Evolutionary conservation across 1,140 invertebrate species (phyloP), one percentile per base, ranked within the genome.

Genomic region (Euwallacea similis): DNA sequence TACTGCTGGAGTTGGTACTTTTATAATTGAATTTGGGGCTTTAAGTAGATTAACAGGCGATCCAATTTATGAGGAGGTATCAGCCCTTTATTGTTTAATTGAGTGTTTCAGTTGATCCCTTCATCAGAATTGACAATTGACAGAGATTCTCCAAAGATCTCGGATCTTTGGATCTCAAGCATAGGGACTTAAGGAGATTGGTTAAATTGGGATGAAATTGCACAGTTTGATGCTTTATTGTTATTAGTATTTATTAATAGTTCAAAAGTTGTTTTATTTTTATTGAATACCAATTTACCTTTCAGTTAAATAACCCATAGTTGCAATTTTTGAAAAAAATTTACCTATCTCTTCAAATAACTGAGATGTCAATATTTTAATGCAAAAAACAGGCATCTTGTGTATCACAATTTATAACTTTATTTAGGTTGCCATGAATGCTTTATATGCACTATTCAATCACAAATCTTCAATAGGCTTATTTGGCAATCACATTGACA

Each of bases 1-100:
- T 81, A 98, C 97, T 6, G 98, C 98, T 42, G 96, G 97, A 9
- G 95, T 99, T 58, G 97, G 96, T 13, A 99, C 98, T 2, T 99
- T 97, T 82, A 89, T 99, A 46, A 83, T 99, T 2, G 98, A 99
- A 84, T 99, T 99, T 87, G 97, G 96, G 6, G 91, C 96, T 0
- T 82, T 99, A 0, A 97, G 95, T 73, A 85, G 96, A 61, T 85
- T 99, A 2, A 99, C 97, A 42, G 98, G 97, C 11, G 93, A 97
- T 85, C 94, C 94, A 0, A 83, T 97, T 8, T 99, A 96, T 86
- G 96, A 98, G 86, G 91, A 94, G 82, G 88, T 88, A 81, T 21
- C n/a, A 59, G 10, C 2, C 9, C 10, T 58, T 13, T 58, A 15
- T 58, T 58, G 3, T 58, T 3, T 0, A 10, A n/a, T 58, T 58